Percentiles rank a stretch among this genome's conserved stretches.
Conservation (phyloP, 1,140 invertebrate genomes). For the Diorhabda sublineata region DNA sequence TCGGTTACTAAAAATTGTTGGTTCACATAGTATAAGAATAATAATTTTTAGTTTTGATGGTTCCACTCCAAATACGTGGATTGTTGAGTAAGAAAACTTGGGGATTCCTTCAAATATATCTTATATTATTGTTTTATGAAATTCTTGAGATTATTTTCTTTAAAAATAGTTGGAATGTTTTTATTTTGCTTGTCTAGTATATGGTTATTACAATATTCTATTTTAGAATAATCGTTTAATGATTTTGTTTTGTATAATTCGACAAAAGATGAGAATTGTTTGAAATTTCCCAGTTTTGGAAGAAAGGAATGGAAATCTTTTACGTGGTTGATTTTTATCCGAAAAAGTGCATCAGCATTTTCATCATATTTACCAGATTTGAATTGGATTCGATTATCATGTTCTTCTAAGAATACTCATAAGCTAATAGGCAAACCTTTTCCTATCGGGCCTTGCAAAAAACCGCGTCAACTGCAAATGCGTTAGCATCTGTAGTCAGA, state of each 20-base stretch:
- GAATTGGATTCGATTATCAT: constrained; percentile 19
- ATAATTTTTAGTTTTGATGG: constrained; percentile 17
- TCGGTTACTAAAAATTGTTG: constrained; percentile 12
- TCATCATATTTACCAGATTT: constrained; percentile 22
- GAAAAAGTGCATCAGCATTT: constrained; percentile 23
- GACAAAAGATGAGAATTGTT: constrained; percentile 9
- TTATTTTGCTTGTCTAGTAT: constrained; percentile 20
- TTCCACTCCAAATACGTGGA: constrained; percentile 14
- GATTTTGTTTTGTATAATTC: constrained; percentile 16
- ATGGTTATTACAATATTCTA: constrained; percentile 16
- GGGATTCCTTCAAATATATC: constrained; percentile 16
- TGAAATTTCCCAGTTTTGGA: neutral
- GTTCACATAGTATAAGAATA: constrained; percentile 11
- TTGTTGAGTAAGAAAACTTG: constrained; percentile 5
- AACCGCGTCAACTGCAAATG: no score
- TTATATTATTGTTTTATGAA: constrained; percentile 21
- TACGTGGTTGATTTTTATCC: constrained; percentile 27
- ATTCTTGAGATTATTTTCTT: constrained; percentile 21
- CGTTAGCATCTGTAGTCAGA: no score
- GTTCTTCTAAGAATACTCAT: constrained; percentile 13
- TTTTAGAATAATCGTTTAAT: constrained; percentile 23
- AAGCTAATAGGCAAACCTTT: no score
- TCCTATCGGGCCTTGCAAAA: no score
- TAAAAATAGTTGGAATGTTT: constrained; percentile 21
- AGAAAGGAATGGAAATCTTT: constrained; percentile 13